phyloP scores from a whole-genome alignment of 1,140 invertebrate species.

The Piezodorus guildinii region DNA sequence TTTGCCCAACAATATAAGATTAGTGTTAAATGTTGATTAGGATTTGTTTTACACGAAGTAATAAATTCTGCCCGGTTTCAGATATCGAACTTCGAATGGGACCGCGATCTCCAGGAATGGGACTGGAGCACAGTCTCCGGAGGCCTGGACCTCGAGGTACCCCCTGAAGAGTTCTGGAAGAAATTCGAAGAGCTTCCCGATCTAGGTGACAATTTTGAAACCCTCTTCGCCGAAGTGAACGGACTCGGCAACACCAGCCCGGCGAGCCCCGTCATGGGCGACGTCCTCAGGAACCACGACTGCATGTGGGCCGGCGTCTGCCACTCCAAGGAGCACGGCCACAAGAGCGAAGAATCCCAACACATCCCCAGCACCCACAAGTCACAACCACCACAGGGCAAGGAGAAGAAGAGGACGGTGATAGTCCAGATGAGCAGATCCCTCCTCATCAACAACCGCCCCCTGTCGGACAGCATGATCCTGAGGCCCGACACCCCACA shows the following conservation, averaged over 20 bases:
- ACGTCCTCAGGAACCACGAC: constrained; percentile 44
- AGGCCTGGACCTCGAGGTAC: constrained; percentile 28
- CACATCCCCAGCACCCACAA: neutral
- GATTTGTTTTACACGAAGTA: too few species aligned
- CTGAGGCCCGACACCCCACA: constrained; percentile 23
- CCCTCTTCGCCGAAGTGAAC: constrained; percentile 27
- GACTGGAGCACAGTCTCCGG: constrained; percentile 3
- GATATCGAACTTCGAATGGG: constrained; percentile 17
- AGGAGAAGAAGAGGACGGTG: neutral
- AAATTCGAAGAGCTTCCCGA: constrained; percentile 39
- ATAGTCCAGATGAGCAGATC: constrained; percentile 26
- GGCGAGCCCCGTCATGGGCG: constrained; percentile 20
- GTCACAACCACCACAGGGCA: neutral
- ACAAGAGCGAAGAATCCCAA: neutral
- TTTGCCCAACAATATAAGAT: too few species aligned
- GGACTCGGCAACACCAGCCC: neutral
- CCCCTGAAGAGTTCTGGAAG: constrained; percentile 42
- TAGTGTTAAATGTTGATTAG: too few species aligned
- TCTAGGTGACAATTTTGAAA: constrained; percentile 30
- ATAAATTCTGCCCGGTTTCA: neutral
- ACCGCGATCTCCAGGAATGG: constrained; percentile 12
- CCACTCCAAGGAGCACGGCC: constrained; percentile 38
- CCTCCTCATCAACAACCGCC: constrained; percentile 33
- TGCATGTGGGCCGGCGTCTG: constrained; percentile 56
- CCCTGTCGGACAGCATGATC: constrained; percentile 24